Evolutionary conservation across 2,113 vertebrate species (phyloP).

Genomic region (Tiliqua scincoides): DNA sequence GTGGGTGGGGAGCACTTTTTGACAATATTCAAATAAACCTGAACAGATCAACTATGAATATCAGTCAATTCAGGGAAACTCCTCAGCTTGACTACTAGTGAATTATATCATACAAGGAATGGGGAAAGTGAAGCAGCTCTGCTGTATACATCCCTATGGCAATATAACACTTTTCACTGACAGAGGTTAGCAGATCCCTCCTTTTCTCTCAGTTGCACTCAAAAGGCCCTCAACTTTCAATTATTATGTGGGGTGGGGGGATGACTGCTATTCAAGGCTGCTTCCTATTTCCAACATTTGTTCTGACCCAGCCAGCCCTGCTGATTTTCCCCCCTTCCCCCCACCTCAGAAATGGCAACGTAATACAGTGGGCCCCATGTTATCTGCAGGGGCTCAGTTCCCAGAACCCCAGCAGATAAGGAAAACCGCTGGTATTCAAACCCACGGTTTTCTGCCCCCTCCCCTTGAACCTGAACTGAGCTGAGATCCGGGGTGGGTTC

Average conservation of each 20-base stretch:
- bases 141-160: not conserved
- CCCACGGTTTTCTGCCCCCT: no score
- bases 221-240: not conserved
- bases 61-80: not conserved
- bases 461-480: no score
- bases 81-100: not conserved
- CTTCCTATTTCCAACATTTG: not conserved
- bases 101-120: not conserved
- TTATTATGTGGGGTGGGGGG: not conserved
- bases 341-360: not conserved
- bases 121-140: not conserved
- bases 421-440: no score
- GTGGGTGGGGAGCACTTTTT: not conserved
- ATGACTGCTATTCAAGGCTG: no score
- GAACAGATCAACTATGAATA: fast-evolving
- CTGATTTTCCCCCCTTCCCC: not conserved
- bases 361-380: no score
- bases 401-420: no score
- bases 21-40: not conserved
- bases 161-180: not conserved
- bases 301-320: not conserved
- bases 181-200: not conserved
- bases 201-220: not conserved
- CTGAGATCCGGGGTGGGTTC: no score
- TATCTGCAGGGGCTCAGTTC: no score